These are phyloP conservation scores for Lates japonicus DNA, from an alignment of 2,797 vertebrate species.

Conservation along the genomic window DNA sequence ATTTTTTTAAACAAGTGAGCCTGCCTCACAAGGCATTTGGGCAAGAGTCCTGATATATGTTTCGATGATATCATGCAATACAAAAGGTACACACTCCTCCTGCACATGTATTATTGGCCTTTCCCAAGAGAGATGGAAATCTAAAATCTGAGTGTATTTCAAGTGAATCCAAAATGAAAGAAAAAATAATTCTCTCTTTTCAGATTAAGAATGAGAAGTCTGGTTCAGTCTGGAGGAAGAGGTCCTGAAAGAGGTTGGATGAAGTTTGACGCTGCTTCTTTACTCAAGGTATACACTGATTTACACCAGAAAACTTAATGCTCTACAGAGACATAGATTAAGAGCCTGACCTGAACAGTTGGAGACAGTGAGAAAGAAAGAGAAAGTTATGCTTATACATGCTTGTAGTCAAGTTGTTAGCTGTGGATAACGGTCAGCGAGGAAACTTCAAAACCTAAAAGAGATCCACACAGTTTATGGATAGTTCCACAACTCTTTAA, in stretches of 20 bases:
- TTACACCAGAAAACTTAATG: conserved; percentile 28
- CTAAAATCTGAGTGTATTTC: conserved; percentile 14
- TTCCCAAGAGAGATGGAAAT: conserved; percentile 27
- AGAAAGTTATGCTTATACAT: conserved; percentile 57
- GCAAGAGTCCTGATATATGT: conserved; percentile 50
- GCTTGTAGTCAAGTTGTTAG: conserved; percentile 37
- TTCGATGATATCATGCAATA: conserved; percentile 44
- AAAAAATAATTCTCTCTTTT: conserved; percentile 33
- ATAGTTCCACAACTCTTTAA: conserved; percentile 67
- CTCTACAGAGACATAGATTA: background rate
- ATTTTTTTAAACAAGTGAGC: conserved; percentile 25
- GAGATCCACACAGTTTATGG: conserved; percentile 60
- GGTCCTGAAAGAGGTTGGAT: too few species aligned
- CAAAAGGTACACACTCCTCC: conserved; percentile 40
- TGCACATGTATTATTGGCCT: conserved; percentile 29
- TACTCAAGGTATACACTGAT: conserved; percentile 29
- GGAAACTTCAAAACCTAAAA: conserved; percentile 63
- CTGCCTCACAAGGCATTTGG: conserved; percentile 69
- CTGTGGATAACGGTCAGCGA: conserved; percentile 43
- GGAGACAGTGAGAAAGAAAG: conserved; percentile 22
- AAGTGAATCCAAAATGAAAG: conserved; percentile 47
- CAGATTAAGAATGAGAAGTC: conserved; percentile 30
- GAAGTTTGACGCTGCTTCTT: conserved; percentile 12
- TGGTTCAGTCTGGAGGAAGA: too few species aligned
- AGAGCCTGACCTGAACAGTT: conserved; percentile 32